These are phyloP conservation scores for Drosophila pandora DNA, from an alignment of 1,140 invertebrate species.

Conservation along the genomic window DNA sequence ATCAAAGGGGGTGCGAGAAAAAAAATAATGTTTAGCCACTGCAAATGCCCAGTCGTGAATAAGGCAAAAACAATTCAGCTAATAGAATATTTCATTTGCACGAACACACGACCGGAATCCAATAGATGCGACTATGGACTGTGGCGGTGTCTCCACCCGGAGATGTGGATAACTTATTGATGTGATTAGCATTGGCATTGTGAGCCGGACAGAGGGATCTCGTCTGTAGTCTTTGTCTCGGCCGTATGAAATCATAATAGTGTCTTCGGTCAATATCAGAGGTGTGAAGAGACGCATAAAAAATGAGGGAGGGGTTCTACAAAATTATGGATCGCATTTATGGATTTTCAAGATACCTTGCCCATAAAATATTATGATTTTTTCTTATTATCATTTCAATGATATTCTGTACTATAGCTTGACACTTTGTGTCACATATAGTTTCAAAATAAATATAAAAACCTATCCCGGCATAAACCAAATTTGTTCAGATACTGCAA, in stretches of 20 bases:
- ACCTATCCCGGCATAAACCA: not conserved
- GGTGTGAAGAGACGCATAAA: slow-evolving; percentile 44
- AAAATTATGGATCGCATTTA: not conserved
- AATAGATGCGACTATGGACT: slow-evolving; percentile 32
- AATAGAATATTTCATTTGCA: slow-evolving; percentile 70
- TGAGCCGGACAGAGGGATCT: slow-evolving; percentile 21
- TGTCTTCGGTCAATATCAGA: slow-evolving; percentile 11
- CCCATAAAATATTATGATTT: no score
- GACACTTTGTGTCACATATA: not conserved
- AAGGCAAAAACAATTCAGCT: slow-evolving; percentile 30
- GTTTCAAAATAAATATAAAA: not conserved
- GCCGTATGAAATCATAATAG: slow-evolving; percentile 39
- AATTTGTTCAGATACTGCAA: not conserved
- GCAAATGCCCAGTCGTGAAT: slow-evolving; percentile 41
- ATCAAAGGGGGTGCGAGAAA: slow-evolving; percentile 35
- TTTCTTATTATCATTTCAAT: not conserved
- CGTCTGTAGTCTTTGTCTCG: slow-evolving; percentile 45
- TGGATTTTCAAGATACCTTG: not conserved
- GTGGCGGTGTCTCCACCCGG: slow-evolving; percentile 29
- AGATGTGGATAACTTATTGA: slow-evolving; percentile 78
- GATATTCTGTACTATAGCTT: not conserved
- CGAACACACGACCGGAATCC: slow-evolving; percentile 41
- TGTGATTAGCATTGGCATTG: slow-evolving; percentile 69
- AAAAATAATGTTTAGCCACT: slow-evolving; percentile 45
- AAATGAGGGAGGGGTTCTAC: slow-evolving; percentile 3